phyloP scores from a whole-genome alignment of 2,888 invertebrate genomes.

The Sphecodes monilicornis region DNA sequence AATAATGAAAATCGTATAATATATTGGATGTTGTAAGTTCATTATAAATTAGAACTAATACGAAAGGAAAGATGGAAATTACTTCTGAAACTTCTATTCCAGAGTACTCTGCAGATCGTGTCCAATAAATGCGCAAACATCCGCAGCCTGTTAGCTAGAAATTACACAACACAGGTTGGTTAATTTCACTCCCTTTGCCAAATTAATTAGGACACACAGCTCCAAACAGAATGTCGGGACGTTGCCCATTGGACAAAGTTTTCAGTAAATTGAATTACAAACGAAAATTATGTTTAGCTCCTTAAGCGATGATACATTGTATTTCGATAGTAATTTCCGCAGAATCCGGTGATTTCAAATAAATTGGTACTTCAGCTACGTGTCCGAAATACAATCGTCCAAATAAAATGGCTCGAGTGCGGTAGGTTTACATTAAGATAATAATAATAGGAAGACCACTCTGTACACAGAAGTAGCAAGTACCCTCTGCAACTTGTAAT shows the following conservation, averaged over 20 bases:
- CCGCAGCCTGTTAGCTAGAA: not conserved
- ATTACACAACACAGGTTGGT: not conserved
- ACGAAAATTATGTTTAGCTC: not conserved
- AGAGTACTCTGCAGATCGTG: not conserved
- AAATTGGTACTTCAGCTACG: not conserved
- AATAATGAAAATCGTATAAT: too few species aligned
- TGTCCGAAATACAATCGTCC: not conserved
- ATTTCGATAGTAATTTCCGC: not conserved
- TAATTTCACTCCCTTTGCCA: not conserved
- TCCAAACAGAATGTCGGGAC: not conserved
- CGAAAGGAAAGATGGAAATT: not conserved
- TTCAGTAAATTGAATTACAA: not conserved
- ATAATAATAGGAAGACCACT: not conserved
- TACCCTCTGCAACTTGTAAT: conserved; percentile 18
- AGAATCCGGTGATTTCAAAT: not conserved
- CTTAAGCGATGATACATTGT: not conserved
- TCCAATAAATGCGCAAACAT: not conserved
- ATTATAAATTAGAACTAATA: not conserved
- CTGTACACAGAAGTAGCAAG: conserved; percentile 8
- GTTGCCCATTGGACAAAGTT: not conserved
- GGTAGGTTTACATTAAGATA: not conserved
- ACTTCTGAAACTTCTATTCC: not conserved
- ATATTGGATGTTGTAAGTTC: too few species aligned
- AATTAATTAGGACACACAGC: not conserved
- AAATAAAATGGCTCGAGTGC: not conserved